Percentiles rank a stretch among this genome's conserved stretches.
Conservation (phyloP, 2,888 invertebrate species). For the Julus scanicus region DNA sequence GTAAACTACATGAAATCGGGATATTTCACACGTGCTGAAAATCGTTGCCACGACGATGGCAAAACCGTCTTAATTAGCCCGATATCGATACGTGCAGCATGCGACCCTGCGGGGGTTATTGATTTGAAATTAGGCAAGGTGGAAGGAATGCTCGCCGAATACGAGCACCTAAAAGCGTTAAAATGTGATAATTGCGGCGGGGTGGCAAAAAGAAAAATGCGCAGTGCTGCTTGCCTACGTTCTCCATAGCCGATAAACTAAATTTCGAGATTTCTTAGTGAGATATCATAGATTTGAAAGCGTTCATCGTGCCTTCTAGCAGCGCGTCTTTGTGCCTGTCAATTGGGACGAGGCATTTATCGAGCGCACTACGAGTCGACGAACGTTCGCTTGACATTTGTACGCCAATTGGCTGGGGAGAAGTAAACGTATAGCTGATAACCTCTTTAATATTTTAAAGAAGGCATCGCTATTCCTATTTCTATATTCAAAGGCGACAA, state of each 20-base stretch:
- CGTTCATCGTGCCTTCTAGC: neutral
- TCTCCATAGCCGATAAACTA: too few relatives aligned
- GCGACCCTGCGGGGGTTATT: neutral
- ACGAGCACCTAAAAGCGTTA: neutral
- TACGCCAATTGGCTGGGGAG: constrained; percentile 40
- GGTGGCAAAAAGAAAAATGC: neutral
- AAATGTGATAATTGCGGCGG: constrained; percentile 25
- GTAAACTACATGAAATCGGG: neutral
- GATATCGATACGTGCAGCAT: neutral
- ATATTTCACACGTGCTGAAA: neutral
- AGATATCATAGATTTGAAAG: constrained; percentile 4
- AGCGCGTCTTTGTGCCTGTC: constrained; percentile 25
- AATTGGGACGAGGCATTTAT: constrained; percentile 31
- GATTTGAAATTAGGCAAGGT: constrained; percentile 42
- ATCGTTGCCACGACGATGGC: neutral
- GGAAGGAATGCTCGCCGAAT: neutral
- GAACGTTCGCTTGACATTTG: constrained; percentile 31
- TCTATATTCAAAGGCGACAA: neutral
- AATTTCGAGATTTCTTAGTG: neutral
- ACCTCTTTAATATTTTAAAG: constrained; percentile 45
- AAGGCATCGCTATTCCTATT: neutral
- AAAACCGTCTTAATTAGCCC: neutral
- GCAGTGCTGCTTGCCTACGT: too few relatives aligned
- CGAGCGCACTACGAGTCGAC: neutral
- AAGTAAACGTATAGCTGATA: constrained; percentile 40